These are phyloP conservation scores for Neria commutata DNA, from an alignment of 2,888 invertebrate genomes.

Conservation along the genomic window DNA sequence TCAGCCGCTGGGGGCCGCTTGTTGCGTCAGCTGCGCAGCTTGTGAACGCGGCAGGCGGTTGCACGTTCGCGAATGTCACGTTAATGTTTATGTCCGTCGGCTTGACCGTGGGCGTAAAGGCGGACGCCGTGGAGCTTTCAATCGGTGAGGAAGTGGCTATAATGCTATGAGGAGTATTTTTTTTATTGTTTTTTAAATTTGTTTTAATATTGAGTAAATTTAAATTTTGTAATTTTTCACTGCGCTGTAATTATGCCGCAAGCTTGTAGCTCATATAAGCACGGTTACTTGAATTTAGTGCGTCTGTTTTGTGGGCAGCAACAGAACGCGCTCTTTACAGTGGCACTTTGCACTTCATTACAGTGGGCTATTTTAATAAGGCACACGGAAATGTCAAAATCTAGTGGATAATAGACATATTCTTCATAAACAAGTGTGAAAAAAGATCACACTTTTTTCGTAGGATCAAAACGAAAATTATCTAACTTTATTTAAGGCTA, in stretches of 20 bases:
- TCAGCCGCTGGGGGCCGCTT: no score
- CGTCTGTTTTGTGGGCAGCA: no score
- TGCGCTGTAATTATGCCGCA: not conserved
- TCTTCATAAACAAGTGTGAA: no score
- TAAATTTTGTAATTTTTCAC: not conserved
- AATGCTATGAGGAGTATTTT: slow-evolving; percentile 39
- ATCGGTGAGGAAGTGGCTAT: slow-evolving; percentile 51
- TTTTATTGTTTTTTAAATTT: not conserved
- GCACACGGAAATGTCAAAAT: no score
- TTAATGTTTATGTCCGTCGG: slow-evolving; percentile 50
- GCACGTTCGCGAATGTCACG: slow-evolving; percentile 18
- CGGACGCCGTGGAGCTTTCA: slow-evolving; percentile 50
- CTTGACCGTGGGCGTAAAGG: slow-evolving; percentile 57
- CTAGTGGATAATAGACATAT: no score
- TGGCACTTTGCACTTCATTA: no score
- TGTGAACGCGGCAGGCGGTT: slow-evolving; percentile 20
- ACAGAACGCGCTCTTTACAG: no score
- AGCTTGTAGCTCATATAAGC: not conserved
- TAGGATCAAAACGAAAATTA: no score
- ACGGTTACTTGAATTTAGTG: no score
- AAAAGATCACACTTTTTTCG: no score
- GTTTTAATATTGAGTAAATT: not conserved
- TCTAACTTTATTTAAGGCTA: no score
- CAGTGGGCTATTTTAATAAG: no score
- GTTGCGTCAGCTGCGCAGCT: slow-evolving; percentile 8